Conservation (phyloP, 2,113 vertebrate species). For the Megaceryle maxima region DNA sequence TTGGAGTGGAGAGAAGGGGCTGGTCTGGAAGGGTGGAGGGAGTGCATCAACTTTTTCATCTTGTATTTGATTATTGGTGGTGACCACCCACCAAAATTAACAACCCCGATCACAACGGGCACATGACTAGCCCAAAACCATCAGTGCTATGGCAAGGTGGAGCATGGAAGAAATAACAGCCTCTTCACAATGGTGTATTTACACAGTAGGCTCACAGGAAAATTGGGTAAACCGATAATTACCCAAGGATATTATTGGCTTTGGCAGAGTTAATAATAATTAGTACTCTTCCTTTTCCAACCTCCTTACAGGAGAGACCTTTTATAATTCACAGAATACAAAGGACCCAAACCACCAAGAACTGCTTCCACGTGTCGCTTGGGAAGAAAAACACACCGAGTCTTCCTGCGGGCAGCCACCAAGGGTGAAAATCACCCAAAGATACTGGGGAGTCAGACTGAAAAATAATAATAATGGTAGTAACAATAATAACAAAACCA, state of each 20-base stretch:
- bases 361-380: constrained; percentile 12
- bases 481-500: not conserved
- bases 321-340: constrained; percentile 22
- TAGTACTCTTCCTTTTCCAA: constrained; percentile 46
- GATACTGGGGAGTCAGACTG: not conserved
- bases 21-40: not conserved
- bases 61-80: not conserved
- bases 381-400: fast-evolving
- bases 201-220: constrained; percentile 62
- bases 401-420: not conserved
- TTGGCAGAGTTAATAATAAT: constrained; percentile 71
- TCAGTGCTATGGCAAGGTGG: not conserved
- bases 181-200: constrained; percentile 47
- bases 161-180: constrained; percentile 33
- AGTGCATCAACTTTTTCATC: not conserved
- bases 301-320: constrained; percentile 44
- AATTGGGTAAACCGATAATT: constrained; percentile 68
- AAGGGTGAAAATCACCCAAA: not conserved
- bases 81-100: not conserved
- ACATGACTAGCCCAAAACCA: not conserved
- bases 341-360: constrained; percentile 11
- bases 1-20: not conserved
- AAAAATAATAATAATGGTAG: not conserved
- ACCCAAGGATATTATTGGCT: constrained; percentile 67
- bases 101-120: not conserved